Base-by-base conservation (phyloP, 2,888 invertebrate genomes). In the Eilema caniola region DNA sequence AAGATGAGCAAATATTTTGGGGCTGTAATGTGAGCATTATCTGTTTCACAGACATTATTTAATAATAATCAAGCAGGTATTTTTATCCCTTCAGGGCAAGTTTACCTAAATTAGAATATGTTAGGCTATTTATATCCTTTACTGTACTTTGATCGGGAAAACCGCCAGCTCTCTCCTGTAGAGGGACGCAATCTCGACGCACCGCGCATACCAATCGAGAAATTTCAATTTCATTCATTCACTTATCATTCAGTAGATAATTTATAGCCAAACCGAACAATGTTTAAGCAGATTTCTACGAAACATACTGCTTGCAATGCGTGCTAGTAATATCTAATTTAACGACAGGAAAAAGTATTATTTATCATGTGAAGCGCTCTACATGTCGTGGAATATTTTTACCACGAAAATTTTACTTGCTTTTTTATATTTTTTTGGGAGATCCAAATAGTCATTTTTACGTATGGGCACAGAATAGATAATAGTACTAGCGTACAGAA, bases 71-170 rank as follows among this genome's bases (percentile, higher is more conserved):
- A n/a, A n/a, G n/a, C 3, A 41, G 3, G 14, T 7, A 20, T 47
- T 47, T 47, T 47, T 20, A 47, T 47, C 7, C 20, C 5, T 20
- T 7, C 20, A 47, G 20, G 20, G 5, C 3, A 47, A 20, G 20
- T 53, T n/a, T 53, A 53, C 8, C 8, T 53, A n/a, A 53, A 20
- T 25, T 41, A 24, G 24, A 62, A 62, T 41, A 62, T 20, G 5
- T 20, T 41, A 62, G 37, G n/a, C 37, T 66, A 83, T 90, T 91
- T 91, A 90, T 90, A 88, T 91, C 89, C 85, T 71, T 71, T 72
- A 83, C 76, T 84, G 85, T 86, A 87, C 83, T 85, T 81, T 79
- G 83, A 89, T 88, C 90, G 81, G 92, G 91, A 92, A 93, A 93
- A 91, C 86, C 67, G 75, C 59, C 84, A 84, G 83, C 91, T 92